Percentiles rank a stretch among this genome's conserved stretches.
phyloP scores from a whole-genome alignment of 1,140 invertebrate genomes.

The Vanessa atalanta region DNA sequence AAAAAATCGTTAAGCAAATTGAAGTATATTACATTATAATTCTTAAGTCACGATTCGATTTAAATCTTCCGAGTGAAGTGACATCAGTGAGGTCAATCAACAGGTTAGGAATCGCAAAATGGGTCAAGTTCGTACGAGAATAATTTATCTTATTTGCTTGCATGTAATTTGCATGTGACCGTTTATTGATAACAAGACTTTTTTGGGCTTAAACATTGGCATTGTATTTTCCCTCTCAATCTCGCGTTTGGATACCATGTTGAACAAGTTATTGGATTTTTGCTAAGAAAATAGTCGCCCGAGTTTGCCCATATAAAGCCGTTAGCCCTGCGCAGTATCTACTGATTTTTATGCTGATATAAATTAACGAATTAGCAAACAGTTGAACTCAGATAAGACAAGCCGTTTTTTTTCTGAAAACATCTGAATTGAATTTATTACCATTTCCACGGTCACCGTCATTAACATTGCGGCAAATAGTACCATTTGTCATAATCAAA shows the following conservation, averaged over 20 bases:
- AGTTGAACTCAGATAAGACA: too few relatives aligned
- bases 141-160: slow-evolving; percentile 13
- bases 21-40: slow-evolving; percentile 18
- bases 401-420: too few relatives aligned
- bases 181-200: neutral
- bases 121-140: slow-evolving; percentile 45
- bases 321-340: too few relatives aligned
- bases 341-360: too few relatives aligned
- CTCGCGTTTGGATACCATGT: too few relatives aligned
- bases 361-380: too few relatives aligned
- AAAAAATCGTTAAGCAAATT: neutral
- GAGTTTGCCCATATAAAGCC: too few relatives aligned
- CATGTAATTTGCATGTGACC: slow-evolving; percentile 13
- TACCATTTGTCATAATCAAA: slow-evolving; percentile 19
- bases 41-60: slow-evolving; percentile 35
- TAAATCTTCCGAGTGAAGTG: slow-evolving; percentile 22
- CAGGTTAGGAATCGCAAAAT: slow-evolving; percentile 38
- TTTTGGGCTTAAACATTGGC: neutral
- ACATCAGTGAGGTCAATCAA: slow-evolving; percentile 43
- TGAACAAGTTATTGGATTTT: too few relatives aligned
- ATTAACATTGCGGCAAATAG: neutral
- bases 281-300: too few relatives aligned
- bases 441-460: too few relatives aligned
- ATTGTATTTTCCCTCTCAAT: too few relatives aligned
- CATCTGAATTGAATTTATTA: too few relatives aligned